phyloP scores from a whole-genome alignment of 2,113 vertebrate genomes.

The Python bivittatus region DNA sequence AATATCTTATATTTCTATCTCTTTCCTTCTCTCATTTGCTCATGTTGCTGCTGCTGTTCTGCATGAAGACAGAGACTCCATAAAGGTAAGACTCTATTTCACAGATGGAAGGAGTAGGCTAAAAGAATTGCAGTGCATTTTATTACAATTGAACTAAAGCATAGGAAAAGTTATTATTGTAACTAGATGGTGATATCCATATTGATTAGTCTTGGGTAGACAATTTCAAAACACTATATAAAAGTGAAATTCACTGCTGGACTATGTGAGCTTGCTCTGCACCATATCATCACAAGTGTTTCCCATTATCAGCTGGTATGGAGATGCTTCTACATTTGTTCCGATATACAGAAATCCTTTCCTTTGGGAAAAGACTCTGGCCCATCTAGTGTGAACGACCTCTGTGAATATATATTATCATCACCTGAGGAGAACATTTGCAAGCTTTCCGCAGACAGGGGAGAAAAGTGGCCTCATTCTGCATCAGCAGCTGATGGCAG shows the following conservation, averaged over 20 bases:
- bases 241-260: not conserved
- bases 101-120: slow-evolving; percentile 19
- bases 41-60: slow-evolving; percentile 48
- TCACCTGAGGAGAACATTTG: no score
- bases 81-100: slow-evolving; percentile 79
- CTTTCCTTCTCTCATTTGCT: not conserved
- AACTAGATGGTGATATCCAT: accelerated
- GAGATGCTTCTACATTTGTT: not conserved
- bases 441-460: not conserved
- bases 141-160: not conserved
- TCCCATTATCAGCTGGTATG: not conserved
- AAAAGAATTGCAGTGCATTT: not conserved
- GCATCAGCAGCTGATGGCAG: not conserved
- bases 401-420: no score
- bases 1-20: slow-evolving; percentile 66
- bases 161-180: slow-evolving; percentile 12
- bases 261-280: not conserved
- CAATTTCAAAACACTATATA: not conserved
- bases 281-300: not conserved
- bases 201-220: not conserved
- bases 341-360: not conserved
- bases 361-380: not conserved
- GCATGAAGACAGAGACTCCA: slow-evolving; percentile 84
- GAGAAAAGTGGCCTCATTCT: not conserved
- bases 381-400: not conserved